Conservation (phyloP, 2,797 vertebrate genomes). For the Siniperca obscura region DNA sequence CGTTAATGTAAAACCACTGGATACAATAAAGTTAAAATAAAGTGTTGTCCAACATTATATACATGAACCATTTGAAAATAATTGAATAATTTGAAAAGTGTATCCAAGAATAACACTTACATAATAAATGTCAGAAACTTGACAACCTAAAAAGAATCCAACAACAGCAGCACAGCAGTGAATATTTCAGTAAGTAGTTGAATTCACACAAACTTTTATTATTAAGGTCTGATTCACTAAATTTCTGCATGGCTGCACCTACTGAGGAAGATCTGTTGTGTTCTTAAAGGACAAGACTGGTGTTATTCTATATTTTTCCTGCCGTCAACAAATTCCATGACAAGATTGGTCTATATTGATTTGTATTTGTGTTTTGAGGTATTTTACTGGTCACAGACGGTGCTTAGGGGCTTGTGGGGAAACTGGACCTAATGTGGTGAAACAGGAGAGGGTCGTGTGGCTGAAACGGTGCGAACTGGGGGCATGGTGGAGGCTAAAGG, state of each 20-base stretch:
- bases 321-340: not conserved
- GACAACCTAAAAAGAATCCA: constrained; percentile 5
- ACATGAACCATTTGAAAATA: not conserved
- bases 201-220: not conserved
- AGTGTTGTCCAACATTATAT: not conserved
- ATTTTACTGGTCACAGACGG: not conserved
- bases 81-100: not conserved
- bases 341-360: too few relatives aligned
- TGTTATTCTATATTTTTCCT: not conserved
- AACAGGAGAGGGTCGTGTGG: not conserved
- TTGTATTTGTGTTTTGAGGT: too few relatives aligned
- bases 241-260: not conserved
- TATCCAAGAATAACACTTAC: constrained; percentile 28
- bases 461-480: not conserved
- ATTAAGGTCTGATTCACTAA: not conserved
- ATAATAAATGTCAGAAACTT: fast-evolving
- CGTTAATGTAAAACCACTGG: not conserved
- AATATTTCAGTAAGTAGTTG: not conserved
- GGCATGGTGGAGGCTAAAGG: not conserved
- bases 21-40: not conserved
- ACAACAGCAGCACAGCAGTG: not conserved
- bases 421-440: not conserved
- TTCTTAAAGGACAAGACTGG: not conserved
- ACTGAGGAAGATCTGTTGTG: not conserved
- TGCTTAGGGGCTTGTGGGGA: not conserved